Evolutionary conservation across 2,888 invertebrate species (phyloP), one percentile per base, ranked within the genome.

Genomic region (Drosophila neoperkinsi): DNA sequence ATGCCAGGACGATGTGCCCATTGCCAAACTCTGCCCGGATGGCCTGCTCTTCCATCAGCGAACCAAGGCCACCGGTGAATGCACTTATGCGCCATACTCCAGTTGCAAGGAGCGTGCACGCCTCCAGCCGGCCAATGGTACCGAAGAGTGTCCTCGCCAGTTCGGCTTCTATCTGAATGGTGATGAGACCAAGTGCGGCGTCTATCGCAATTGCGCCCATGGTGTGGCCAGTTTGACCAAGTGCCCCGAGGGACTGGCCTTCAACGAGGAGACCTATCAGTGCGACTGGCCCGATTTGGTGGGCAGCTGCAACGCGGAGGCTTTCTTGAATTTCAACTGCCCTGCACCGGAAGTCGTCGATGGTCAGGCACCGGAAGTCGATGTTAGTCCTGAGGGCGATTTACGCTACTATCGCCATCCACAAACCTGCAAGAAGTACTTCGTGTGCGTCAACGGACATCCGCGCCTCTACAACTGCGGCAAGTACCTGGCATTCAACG

Each of bases 261-360:
- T 96, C 93, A 96, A 95, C 91, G 94, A 95, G 1, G 95, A 95
- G 30, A 95, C 94, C 3, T 96, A 97, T 91, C 95, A 96, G 58
- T 98, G 98, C 92, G 97, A 97, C 78, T 98, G 97, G 97, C 97
- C 97, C 1, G 98, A 98, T 94, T 95, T 96, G 90, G 97, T 97
- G 0, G 92, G 94, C 0, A 95, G 95, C 73, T 97, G 97, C 90
- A 96, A 97, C 90, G 96, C 96, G 58, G 97, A 97, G 95, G 96
- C 96, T 1, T 93, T 82, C 72, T 94, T 97, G 60, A 96, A 97
- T 18, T 98, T 97, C 94, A 95, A 94, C 16, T 98, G 97, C 88
- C 95, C 94, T 28, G 94, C 94, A 11, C 84, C 91, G 0, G 90
- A 90, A 10, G 60, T 60, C n/a, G 64, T 69, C 3, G 88, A 84